A percentile compares a stretch with the other conserved stretches of the same genome.
Conservation (phyloP, 2,888 invertebrate genomes). For the Rhabditoides inermis region DNA sequence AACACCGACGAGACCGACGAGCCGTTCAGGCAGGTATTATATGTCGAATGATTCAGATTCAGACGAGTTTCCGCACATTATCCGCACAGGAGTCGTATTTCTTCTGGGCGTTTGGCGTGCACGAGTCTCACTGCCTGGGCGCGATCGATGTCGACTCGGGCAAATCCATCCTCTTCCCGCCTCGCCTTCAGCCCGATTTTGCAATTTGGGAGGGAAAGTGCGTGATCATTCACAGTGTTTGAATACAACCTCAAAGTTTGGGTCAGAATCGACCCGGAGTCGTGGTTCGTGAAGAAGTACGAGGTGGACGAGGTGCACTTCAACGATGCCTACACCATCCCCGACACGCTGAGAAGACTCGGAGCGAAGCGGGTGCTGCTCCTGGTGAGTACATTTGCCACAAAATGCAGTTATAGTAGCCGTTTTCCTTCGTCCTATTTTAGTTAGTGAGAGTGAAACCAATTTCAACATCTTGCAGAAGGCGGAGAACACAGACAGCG, state of each 20-base stretch:
- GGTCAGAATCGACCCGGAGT: constrained; percentile 61
- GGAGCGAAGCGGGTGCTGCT: constrained; percentile 59
- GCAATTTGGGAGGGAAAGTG: constrained; percentile 85
- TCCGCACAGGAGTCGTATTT: constrained; percentile 89
- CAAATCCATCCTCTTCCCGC: constrained; percentile 72
- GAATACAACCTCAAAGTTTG: neutral
- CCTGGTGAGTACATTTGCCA: constrained; percentile 65
- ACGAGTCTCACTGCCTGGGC: constrained; percentile 83
- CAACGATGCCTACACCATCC: constrained; percentile 60
- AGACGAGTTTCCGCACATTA: too few species aligned
- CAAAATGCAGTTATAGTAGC: too few species aligned
- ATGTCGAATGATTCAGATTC: too few species aligned
- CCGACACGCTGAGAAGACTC: constrained; percentile 60
- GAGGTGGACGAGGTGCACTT: constrained; percentile 68
- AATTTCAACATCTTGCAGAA: constrained; percentile 57
- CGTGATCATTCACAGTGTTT: constrained; percentile 3
- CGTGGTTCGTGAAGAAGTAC: constrained; percentile 73
- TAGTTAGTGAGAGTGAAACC: neutral
- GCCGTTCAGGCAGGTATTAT: constrained; percentile 47
- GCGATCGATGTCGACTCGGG: constrained; percentile 56
- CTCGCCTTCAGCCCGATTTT: constrained; percentile 74
- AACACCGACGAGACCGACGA: constrained; percentile 48
- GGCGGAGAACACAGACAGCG: constrained; percentile 84
- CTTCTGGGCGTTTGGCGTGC: constrained; percentile 87
- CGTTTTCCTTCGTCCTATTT: too few species aligned